phyloP scores from a whole-genome alignment of 2,888 invertebrate species.

The Microchrysa polita region DNA sequence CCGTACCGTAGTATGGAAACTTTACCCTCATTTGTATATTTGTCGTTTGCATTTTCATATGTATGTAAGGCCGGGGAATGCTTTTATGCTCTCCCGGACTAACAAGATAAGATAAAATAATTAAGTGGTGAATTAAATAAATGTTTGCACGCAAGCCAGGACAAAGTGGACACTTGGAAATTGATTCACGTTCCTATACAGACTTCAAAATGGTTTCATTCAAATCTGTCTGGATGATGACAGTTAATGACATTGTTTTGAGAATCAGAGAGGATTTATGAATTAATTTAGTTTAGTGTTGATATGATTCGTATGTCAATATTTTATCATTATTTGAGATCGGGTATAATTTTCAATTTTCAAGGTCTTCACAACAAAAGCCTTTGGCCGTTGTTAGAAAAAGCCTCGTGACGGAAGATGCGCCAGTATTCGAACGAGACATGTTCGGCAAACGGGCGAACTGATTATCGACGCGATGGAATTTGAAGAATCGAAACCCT shows the following conservation, averaged over 20 bases:
- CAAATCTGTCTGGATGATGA: conserved; percentile 13
- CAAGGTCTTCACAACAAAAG: too few relatives aligned
- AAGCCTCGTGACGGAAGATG: too few relatives aligned
- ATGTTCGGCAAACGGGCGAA: too few relatives aligned
- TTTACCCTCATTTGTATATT: conserved; percentile 15
- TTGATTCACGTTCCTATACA: conserved; percentile 26
- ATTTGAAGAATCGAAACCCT: too few relatives aligned
- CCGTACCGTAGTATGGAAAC: neutral
- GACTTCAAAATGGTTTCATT: neutral
- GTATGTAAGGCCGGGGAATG: conserved; percentile 12
- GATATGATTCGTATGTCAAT: too few relatives aligned
- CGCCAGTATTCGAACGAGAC: too few relatives aligned
- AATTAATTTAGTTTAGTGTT: neutral
- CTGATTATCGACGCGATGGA: too few relatives aligned
- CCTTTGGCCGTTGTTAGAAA: too few relatives aligned
- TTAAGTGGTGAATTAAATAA: conserved; percentile 48
- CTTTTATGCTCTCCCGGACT: conserved; percentile 28
- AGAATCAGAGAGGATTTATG: conserved; percentile 7
- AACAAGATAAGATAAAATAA: conserved; percentile 50
- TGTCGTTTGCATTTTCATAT: conserved; percentile 19
- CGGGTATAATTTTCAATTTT: too few relatives aligned
- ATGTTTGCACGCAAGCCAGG: conserved; percentile 41
- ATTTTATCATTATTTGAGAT: too few relatives aligned
- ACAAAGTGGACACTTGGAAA: conserved; percentile 25
- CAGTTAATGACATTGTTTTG: conserved; percentile 14